Evolutionary conservation across 2,113 vertebrate genomes (phyloP).

Genomic region (Brachypodius melanocephalos): DNA sequence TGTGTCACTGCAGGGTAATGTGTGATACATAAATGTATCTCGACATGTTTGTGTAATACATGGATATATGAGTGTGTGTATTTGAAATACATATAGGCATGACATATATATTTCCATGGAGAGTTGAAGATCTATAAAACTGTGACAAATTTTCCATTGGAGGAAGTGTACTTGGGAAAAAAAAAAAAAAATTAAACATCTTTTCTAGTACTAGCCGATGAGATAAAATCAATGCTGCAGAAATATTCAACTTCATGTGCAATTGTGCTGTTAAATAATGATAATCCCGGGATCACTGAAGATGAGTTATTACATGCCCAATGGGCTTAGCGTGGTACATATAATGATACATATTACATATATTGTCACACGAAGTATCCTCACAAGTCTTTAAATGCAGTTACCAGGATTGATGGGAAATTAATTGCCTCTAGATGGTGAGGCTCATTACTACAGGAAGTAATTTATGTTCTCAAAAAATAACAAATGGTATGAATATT

Average conservation of each 20-base stretch:
- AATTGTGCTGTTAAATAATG: not conserved
- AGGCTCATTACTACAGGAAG: not conserved
- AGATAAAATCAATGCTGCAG: not conserved
- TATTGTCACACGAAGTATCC: not conserved
- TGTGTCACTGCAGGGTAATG: not conserved
- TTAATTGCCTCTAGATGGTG: not conserved
- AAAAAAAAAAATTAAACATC: not conserved
- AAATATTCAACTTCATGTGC: not conserved
- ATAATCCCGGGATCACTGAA: not conserved
- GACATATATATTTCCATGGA: not conserved
- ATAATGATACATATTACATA: not conserved
- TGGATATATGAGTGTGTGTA: not conserved
- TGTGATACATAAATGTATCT: too few species aligned
- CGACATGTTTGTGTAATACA: not conserved
- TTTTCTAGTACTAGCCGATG: not conserved
- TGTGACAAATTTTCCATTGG: not conserved
- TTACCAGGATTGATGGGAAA: not conserved
- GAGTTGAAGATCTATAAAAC: not conserved
- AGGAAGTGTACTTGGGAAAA: not conserved
- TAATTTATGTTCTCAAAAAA: not conserved
- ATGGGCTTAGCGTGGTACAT: not conserved
- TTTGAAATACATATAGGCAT: not conserved
- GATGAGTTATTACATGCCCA: not conserved
- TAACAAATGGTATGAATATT: not conserved
- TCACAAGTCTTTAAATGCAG: not conserved